Evolutionary conservation across 1,140 invertebrate genomes (phyloP).

Genomic region (Marisa cornuarietis): DNA sequence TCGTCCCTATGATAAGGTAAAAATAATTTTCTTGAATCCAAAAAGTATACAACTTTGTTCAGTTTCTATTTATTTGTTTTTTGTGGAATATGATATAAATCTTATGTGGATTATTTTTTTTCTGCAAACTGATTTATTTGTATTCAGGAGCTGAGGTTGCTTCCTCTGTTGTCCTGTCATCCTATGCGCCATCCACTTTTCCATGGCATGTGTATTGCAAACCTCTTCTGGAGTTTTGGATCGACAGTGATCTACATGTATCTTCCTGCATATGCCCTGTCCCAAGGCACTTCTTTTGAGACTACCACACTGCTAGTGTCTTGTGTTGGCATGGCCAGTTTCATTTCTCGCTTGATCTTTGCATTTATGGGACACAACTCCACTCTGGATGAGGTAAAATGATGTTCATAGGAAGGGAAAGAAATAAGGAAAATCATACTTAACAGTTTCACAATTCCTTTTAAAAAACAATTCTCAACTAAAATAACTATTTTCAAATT

Average conservation of each 20-base stretch:
- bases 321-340: constrained; percentile 56
- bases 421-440: too few relatives aligned
- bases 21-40: background rate
- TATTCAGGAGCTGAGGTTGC: constrained; percentile 40
- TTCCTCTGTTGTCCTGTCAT: constrained; percentile 55
- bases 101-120: background rate
- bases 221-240: constrained; percentile 58
- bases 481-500: too few relatives aligned
- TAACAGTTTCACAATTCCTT: too few relatives aligned
- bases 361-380: constrained; percentile 61
- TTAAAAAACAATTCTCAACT: too few relatives aligned
- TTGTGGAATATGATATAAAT: background rate
- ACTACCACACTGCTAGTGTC: constrained; percentile 53
- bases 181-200: constrained; percentile 58
- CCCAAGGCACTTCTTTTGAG: constrained; percentile 48
- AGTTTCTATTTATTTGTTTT: background rate
- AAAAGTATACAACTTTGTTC: background rate
- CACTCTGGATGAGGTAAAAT: constrained; percentile 48
- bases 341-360: constrained; percentile 49
- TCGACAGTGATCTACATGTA: constrained; percentile 62
- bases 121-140: background rate
- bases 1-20: constrained; percentile 32
- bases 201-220: constrained; percentile 55
- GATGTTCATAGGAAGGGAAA: too few relatives aligned
- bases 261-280: constrained; percentile 59